Conservation (phyloP, 1,140 invertebrate genomes). For the Sycophila sp. region DNA sequence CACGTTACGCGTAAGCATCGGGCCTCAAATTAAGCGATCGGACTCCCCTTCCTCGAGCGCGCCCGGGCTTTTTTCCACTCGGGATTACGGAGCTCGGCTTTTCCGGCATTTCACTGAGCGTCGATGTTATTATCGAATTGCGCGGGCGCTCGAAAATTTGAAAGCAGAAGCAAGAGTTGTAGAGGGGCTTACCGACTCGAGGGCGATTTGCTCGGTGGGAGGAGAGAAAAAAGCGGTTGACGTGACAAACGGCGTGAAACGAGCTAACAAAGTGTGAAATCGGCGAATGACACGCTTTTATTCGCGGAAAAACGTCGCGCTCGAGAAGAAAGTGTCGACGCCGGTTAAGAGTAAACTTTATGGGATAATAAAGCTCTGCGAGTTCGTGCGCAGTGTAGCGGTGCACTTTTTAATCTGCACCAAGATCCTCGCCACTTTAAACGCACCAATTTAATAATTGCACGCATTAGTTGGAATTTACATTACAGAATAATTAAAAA, state of each 20-base stretch:
- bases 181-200: too few relatives aligned
- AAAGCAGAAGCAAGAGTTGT: too few relatives aligned
- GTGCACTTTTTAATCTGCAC: too few relatives aligned
- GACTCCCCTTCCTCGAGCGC: not conserved
- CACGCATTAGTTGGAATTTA: too few relatives aligned
- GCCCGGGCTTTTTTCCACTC: not conserved
- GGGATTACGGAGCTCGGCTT: not conserved
- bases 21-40: not conserved
- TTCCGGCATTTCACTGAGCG: slow-evolving; percentile 10
- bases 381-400: too few relatives aligned
- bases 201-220: not conserved
- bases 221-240: not conserved
- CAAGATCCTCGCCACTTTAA: too few relatives aligned
- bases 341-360: too few relatives aligned
- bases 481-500: too few relatives aligned
- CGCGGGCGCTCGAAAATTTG: too few relatives aligned
- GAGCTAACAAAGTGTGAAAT: slow-evolving; percentile 26
- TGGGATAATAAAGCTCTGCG: too few relatives aligned
- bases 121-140: slow-evolving; percentile 25
- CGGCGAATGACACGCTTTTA: slow-evolving; percentile 8
- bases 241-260: slow-evolving; percentile 10
- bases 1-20: not conserved
- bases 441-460: too few relatives aligned
- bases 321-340: too few relatives aligned
- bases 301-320: not conserved